A percentile compares a stretch with the other conserved stretches of the same genome.
These are phyloP conservation scores for Phytoseiulus persimilis DNA, from an alignment of 2,888 invertebrate genomes.

Conservation along the genomic window DNA sequence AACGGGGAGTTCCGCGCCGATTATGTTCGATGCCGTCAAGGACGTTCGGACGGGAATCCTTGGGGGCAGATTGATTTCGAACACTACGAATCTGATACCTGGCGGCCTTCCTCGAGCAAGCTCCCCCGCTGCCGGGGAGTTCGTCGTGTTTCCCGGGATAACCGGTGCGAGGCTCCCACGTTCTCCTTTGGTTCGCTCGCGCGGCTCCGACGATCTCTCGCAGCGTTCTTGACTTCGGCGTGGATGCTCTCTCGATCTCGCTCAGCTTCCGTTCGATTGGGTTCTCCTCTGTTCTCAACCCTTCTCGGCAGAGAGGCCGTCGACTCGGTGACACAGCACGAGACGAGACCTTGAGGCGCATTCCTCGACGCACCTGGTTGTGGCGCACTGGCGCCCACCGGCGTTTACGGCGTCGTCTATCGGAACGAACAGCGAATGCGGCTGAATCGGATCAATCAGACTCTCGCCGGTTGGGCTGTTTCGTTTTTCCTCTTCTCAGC, in stretches of 20 bases:
- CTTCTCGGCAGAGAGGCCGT: neutral
- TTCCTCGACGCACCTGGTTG: neutral
- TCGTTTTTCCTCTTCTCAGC: neutral
- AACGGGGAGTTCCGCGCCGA: neutral
- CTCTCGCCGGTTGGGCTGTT: neutral
- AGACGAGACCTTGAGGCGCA: neutral
- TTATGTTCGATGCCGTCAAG: neutral
- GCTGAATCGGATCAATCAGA: slow-evolving; percentile 5
- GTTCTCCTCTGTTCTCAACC: neutral
- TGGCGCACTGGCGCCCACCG: neutral
- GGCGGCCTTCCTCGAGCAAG: neutral
- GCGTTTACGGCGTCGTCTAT: neutral
- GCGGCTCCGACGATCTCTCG: neutral
- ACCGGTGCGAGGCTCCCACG: neutral
- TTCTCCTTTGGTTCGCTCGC: neutral
- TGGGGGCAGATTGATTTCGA: neutral
- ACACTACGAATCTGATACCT: neutral
- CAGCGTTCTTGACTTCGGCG: neutral
- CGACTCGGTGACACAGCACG: neutral
- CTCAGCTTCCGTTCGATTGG: neutral
- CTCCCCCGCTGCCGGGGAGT: neutral
- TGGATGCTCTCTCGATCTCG: no score
- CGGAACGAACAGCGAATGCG: neutral
- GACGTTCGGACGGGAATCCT: neutral
- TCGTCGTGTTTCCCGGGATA: neutral